Conservation (phyloP, 2,888 invertebrate species). For the Drosophila birchii region DNA sequence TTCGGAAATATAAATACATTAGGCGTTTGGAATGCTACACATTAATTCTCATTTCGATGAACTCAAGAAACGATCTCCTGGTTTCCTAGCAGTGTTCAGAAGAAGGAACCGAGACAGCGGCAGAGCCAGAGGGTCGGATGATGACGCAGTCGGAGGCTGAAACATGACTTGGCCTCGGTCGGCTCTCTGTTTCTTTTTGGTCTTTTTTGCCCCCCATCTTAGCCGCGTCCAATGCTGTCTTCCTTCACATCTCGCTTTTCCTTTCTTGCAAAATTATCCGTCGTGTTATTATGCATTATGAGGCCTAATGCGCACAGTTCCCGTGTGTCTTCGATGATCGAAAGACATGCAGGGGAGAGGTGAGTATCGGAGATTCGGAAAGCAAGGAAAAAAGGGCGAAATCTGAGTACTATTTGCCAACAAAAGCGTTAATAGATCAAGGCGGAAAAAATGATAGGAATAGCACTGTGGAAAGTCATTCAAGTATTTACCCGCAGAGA, state of each 20-base stretch:
- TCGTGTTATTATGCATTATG: constrained; percentile 75
- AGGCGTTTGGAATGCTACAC: too few relatives aligned
- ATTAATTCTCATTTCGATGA: background rate
- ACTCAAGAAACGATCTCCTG: background rate
- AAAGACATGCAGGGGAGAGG: background rate
- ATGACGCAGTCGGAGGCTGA: constrained; percentile 26
- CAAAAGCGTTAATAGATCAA: constrained; percentile 19
- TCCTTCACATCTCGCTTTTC: constrained; percentile 24
- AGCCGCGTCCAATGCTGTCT: constrained; percentile 56
- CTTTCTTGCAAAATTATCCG: constrained; percentile 69
- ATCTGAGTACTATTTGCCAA: constrained; percentile 12
- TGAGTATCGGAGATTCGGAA: background rate
- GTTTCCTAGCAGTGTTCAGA: background rate
- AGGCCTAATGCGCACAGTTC: constrained; percentile 73
- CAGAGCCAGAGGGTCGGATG: constrained; percentile 14
- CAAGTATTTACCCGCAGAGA: constrained; percentile 38
- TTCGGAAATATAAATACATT: too few relatives aligned
- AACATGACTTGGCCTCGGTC: constrained; percentile 47
- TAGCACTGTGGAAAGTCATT: constrained; percentile 31
- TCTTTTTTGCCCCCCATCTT: constrained; percentile 6
- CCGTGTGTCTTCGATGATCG: constrained; percentile 44
- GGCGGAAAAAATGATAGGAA: constrained; percentile 8
- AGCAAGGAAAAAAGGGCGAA: background rate
- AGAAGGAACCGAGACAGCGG: background rate
- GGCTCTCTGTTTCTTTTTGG: background rate